These are phyloP conservation scores for Baronia brevicornis DNA, from an alignment of 2,888 invertebrate genomes.

Conservation along the genomic window DNA sequence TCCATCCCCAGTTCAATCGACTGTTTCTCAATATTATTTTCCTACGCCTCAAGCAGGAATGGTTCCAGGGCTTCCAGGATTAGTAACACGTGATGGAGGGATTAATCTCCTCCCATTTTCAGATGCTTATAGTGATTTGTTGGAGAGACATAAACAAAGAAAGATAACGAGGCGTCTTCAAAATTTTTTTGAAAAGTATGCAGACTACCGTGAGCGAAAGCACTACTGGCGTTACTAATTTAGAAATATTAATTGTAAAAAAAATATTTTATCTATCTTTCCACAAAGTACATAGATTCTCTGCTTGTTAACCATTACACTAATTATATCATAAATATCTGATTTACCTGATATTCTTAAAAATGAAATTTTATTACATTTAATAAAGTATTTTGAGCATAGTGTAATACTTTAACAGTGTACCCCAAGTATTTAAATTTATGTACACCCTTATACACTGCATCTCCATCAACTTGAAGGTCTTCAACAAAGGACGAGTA, in stretches of 20 bases:
- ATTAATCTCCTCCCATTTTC: constrained; percentile 62
- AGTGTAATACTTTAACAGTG: too few species aligned
- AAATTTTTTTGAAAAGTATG: constrained; percentile 34
- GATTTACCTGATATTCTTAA: too few species aligned
- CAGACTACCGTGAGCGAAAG: constrained; percentile 21
- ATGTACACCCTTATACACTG: too few species aligned
- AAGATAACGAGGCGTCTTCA: constrained; percentile 38
- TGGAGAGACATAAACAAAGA: constrained; percentile 49
- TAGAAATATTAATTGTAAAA: not conserved
- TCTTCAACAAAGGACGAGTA: too few species aligned
- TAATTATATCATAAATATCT: too few species aligned
- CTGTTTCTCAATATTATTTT: constrained; percentile 20
- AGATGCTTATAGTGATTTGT: constrained; percentile 49
- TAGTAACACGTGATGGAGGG: constrained; percentile 48
- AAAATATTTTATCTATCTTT: not conserved
- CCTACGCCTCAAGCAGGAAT: constrained; percentile 29
- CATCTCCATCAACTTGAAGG: too few species aligned
- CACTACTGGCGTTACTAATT: constrained; percentile 16
- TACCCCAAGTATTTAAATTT: too few species aligned
- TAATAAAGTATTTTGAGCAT: too few species aligned
- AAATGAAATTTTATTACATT: too few species aligned
- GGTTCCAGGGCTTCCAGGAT: constrained; percentile 49
- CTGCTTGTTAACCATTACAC: too few species aligned
- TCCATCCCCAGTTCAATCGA: constrained; percentile 4
- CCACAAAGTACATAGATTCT: not conserved